phyloP scores from a whole-genome alignment of 2,797 vertebrate genomes.

The Epinephelus coioides region DNA sequence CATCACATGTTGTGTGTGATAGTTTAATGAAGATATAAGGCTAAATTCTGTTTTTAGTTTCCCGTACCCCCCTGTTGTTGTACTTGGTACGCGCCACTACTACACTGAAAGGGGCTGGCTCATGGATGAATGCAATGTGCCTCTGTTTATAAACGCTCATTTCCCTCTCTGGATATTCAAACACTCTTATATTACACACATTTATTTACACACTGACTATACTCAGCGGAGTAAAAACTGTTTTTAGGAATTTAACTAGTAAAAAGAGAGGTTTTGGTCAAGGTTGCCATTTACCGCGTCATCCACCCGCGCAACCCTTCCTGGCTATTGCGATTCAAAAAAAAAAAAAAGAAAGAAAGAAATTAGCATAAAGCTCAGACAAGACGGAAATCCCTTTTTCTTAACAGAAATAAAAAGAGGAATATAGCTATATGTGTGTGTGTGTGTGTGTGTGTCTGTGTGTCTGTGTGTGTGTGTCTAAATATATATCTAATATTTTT shows the following conservation, averaged over 20 bases:
- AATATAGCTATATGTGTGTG: too few relatives aligned
- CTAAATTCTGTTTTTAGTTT: background rate
- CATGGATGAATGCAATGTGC: constrained; percentile 56
- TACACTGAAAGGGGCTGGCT: constrained; percentile 29
- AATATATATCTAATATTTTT: too few relatives aligned
- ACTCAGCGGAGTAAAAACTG: rapidly evolving
- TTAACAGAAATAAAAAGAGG: too few relatives aligned
- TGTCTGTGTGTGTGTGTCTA: too few relatives aligned
- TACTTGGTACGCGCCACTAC: constrained; percentile 74
- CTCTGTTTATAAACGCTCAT: constrained; percentile 70
- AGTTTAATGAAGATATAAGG: rapidly evolving
- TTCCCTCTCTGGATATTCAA: background rate
- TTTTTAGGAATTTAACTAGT: background rate
- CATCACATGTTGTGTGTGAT: rapidly evolving
- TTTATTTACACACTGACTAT: background rate
- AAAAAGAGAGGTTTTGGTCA: background rate
- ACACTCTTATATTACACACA: rapidly evolving
- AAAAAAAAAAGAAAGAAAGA: background rate
- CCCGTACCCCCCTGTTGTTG: rapidly evolving
- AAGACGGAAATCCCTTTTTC: background rate
- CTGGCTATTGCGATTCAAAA: background rate
- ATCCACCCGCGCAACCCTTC: constrained; percentile 1
- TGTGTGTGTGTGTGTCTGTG: too few relatives aligned
- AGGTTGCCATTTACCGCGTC: constrained; percentile 15
- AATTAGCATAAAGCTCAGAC: background rate